Base-by-base conservation (phyloP, 2,888 invertebrate species). In the Morpho deidamia region DNA sequence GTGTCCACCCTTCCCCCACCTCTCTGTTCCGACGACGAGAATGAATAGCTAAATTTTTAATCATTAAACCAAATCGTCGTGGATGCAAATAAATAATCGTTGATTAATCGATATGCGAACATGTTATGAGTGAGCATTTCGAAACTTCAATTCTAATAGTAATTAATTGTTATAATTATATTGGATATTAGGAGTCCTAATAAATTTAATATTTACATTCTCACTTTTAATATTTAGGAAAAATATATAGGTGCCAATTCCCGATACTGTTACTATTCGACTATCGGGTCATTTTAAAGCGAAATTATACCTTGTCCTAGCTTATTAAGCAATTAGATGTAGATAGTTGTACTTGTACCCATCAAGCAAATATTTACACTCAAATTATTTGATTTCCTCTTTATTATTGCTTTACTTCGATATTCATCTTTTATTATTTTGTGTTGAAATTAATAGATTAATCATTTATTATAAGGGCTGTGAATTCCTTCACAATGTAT, bases 1-100 rank as follows among this genome's bases (percentile, higher is more conserved):
- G 93, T 95, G 12, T 92, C 94, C 37, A 93, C 92, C 32, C 91
- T 95, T 67, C 95, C 95, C n/a, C 95, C 95, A 51, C 95, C 95
- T 51, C 86, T 94, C 61, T 91, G 95, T 69, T 92, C 93, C 51
- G 95, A 95, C 66, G 94, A 94, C 70, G 95, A 95, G 71, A 93
- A 93, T 66, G 91, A 92, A 63, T 86, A 79, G 58, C 49, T 55
- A 46, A 55, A 57, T 53, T 59, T 60, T 43, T 60, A 44, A 61
- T 55, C 60, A 59, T 41, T 47, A 47, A 40, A 55, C 51, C 49
- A 44, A 56, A 61, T 61, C 61, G 55, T 52, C 51, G 44, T 57
- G 59, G 70, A 72, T 68, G 64, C 68, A 63, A 65, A 71, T 67
- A 65, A 67, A 69, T 71, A 67, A 67, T 65, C 69, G 71, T 73